Conservation (phyloP, 2,797 vertebrate genomes). For the Enteromius paludinosus region DNA sequence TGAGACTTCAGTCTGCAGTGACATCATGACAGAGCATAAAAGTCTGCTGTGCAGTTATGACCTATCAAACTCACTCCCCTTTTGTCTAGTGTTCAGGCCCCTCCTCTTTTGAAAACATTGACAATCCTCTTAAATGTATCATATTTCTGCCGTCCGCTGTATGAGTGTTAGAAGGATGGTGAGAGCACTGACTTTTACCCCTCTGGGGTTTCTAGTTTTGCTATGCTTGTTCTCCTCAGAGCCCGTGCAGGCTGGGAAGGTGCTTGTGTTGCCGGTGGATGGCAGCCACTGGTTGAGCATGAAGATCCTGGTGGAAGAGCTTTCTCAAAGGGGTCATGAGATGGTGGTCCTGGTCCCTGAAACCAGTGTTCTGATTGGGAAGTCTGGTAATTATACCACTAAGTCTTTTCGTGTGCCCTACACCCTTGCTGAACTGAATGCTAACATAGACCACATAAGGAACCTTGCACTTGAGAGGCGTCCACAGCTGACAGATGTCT, state of each 20-base stretch:
- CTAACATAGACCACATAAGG: rapidly evolving
- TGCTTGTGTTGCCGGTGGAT: slow-evolving; percentile 78
- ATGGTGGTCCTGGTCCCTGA: slow-evolving; percentile 75
- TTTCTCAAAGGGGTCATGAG: slow-evolving; percentile 71
- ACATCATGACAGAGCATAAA: neutral
- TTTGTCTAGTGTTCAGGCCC: slow-evolving; percentile 25
- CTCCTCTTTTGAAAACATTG: slow-evolving; percentile 38
- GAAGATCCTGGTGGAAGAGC: slow-evolving; percentile 78
- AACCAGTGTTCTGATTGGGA: slow-evolving; percentile 68
- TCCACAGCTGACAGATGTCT: slow-evolving; percentile 46
- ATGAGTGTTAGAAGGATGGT: slow-evolving; percentile 59
- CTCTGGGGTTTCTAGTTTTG: slow-evolving; percentile 64
- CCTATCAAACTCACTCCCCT: slow-evolving; percentile 19
- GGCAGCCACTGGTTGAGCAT: slow-evolving; percentile 86
- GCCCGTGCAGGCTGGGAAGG: slow-evolving; percentile 68
- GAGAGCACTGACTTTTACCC: slow-evolving; percentile 56
- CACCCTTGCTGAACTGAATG: slow-evolving; percentile 66
- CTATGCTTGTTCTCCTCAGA: slow-evolving; percentile 65
- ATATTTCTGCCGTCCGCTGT: neutral
- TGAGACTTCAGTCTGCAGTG: slow-evolving; percentile 37
- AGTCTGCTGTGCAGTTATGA: slow-evolving; percentile 2
- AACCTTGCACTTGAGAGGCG: slow-evolving; percentile 47
- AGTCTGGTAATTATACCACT: slow-evolving; percentile 64
- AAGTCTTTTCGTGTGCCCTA: slow-evolving; percentile 70
- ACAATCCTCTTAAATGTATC: neutral